A percentile compares a stretch with the other conserved stretches of the same genome.
Evolutionary conservation across 2,888 invertebrate species (phyloP).

Genomic region (Mimumesa dahlbomi): DNA sequence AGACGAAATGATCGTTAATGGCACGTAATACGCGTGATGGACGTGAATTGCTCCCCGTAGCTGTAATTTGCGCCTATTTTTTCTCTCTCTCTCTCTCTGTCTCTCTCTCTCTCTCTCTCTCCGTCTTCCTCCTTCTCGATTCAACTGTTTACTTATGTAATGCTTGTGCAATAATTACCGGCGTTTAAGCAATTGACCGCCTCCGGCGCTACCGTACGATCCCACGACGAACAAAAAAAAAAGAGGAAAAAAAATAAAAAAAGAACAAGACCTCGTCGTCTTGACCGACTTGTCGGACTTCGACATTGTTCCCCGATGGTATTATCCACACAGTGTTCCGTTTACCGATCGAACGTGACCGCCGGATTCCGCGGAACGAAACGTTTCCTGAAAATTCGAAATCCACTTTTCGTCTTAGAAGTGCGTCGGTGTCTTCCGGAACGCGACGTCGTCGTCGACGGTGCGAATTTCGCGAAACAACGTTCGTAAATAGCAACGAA

Average conservation of each 20-base stretch:
- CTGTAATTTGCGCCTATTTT: conserved; percentile 64
- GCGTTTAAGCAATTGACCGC: conserved; percentile 59
- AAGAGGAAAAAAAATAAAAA: too few species aligned
- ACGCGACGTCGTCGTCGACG: not conserved
- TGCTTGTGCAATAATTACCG: conserved; percentile 61
- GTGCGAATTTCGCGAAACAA: not conserved
- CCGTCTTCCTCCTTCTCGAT: conserved; percentile 16
- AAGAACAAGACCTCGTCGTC: conserved; percentile 9
- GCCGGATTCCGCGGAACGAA: too few species aligned
- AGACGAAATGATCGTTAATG: conserved; percentile 56
- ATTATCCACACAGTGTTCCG: not conserved
- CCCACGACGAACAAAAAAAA: conserved; percentile 12
- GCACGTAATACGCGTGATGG: conserved; percentile 60
- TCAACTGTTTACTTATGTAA: conserved; percentile 60
- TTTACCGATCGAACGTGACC: too few species aligned
- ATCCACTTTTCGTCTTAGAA: not conserved
- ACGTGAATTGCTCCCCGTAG: conserved; percentile 61
- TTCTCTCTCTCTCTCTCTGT: conserved; percentile 4
- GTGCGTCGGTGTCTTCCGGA: too few species aligned
- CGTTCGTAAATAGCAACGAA: not conserved
- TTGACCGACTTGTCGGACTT: conserved; percentile 32
- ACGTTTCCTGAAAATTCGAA: not conserved
- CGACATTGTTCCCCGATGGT: conserved; percentile 2
- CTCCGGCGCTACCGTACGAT: conserved; percentile 46
- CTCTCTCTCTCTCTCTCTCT: not conserved